A percentile compares a stretch with the other conserved stretches of the same genome.
Conservation (phyloP, 2,888 invertebrate species). For the Abrostola triplasia region DNA sequence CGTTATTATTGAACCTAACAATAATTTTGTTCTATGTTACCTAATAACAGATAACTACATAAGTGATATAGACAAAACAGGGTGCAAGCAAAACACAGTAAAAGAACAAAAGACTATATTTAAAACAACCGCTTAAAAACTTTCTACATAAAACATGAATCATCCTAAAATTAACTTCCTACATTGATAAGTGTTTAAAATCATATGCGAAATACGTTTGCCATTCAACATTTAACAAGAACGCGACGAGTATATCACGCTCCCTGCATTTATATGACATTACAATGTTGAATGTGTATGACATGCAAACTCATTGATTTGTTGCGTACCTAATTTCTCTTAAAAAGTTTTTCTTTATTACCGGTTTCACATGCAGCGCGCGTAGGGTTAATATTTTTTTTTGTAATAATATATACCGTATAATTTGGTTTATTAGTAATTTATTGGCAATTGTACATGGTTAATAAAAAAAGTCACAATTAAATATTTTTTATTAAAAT, state of each 20-base stretch:
- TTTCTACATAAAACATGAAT: neutral
- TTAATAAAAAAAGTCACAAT: no score
- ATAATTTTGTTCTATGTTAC: no score
- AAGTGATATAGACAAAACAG: no score
- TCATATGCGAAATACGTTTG: slow-evolving; percentile 29
- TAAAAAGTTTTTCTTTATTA: neutral
- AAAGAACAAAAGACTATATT: neutral
- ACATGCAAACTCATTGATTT: slow-evolving; percentile 33
- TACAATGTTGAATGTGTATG: slow-evolving; percentile 27
- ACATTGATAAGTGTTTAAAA: slow-evolving; percentile 24
- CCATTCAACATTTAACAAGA: slow-evolving; percentile 37
- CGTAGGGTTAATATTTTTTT: neutral
- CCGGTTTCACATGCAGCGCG: neutral
- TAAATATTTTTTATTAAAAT: no score
- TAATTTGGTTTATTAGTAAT: no score
- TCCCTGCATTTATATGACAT: slow-evolving; percentile 39
- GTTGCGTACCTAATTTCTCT: slow-evolving; percentile 11
- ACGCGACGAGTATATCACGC: slow-evolving; percentile 27
- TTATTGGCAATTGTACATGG: no score
- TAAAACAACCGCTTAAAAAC: neutral
- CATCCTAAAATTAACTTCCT: slow-evolving; percentile 11
- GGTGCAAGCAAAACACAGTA: no score
- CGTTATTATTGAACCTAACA: no score
- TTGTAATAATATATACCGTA: neutral
- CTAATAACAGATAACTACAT: no score